Evolutionary conservation across 1,140 invertebrate species (phyloP).

Genomic region (Atta cephalotes): DNA sequence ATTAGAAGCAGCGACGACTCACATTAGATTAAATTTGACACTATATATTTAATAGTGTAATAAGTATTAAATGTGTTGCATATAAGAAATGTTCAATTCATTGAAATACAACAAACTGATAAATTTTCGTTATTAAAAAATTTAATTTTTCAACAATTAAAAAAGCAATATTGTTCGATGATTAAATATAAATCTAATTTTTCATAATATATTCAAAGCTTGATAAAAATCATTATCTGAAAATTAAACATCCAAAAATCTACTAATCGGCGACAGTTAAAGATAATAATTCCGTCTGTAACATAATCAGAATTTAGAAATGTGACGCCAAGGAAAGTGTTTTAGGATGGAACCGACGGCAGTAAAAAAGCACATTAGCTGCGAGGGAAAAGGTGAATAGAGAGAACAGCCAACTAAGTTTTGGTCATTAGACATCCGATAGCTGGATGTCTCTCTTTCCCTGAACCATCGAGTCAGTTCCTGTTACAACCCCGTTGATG

Average conservation of each 20-base stretch:
- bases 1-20: no score
- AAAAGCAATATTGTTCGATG: not conserved
- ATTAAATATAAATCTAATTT: not conserved
- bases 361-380: slow-evolving; percentile 61
- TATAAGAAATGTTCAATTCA: not conserved
- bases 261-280: not conserved
- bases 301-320: slow-evolving; percentile 51
- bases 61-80: not conserved
- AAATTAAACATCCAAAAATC: not conserved
- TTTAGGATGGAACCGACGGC: not conserved
- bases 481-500: slow-evolving; percentile 43
- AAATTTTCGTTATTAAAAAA: not conserved
- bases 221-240: not conserved
- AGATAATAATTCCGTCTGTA: not conserved
- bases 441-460: slow-evolving; percentile 25
- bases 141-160: not conserved
- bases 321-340: slow-evolving; percentile 4
- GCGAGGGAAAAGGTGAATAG: slow-evolving; percentile 38
- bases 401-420: slow-evolving; percentile 22
- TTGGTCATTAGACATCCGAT: slow-evolving; percentile 69
- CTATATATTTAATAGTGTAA: not conserved
- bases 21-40: no score
- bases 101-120: not conserved
- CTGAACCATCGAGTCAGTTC: slow-evolving; percentile 14
- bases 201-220: not conserved